Percentiles rank a stretch among this genome's conserved stretches.
Evolutionary conservation across 2,888 invertebrate genomes (phyloP).

Genomic region (Parnassius mnemosyne): DNA sequence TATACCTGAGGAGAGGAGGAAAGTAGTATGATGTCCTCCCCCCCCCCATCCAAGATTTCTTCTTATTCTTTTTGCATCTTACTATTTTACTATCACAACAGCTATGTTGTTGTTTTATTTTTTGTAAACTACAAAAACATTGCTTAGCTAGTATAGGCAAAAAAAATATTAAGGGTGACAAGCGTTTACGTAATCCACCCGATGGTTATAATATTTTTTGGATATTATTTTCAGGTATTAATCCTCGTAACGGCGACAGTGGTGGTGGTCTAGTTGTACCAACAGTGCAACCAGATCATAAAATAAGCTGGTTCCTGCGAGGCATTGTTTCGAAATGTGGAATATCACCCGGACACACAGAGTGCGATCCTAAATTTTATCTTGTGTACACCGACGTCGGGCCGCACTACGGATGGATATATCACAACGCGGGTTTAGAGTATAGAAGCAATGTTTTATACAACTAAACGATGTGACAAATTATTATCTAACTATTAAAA

Average conservation of each 20-base stretch:
- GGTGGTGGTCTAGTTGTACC: slow-evolving; percentile 81
- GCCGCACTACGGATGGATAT: slow-evolving; percentile 69
- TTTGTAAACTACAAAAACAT: too few species aligned
- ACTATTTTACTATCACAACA: too few species aligned
- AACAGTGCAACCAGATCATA: slow-evolving; percentile 56
- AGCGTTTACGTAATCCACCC: too few species aligned
- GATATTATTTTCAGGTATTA: slow-evolving; percentile 57
- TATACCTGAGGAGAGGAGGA: too few species aligned
- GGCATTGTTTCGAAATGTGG: slow-evolving; percentile 69
- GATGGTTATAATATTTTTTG: not conserved
- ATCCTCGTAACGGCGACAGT: slow-evolving; percentile 83
- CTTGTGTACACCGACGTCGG: slow-evolving; percentile 66
- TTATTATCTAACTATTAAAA: not conserved
- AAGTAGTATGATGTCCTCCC: too few species aligned
- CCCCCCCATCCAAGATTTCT: too few species aligned
- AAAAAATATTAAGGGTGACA: too few species aligned
- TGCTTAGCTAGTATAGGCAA: too few species aligned
- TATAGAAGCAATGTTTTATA: slow-evolving; percentile 45
- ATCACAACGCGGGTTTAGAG: slow-evolving; percentile 57
- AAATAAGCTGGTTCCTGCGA: slow-evolving; percentile 64
- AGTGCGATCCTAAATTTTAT: slow-evolving; percentile 59
- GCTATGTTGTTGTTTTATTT: too few species aligned
- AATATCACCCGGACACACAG: slow-evolving; percentile 41
- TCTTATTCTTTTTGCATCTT: too few species aligned
- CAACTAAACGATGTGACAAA: not conserved